Base-by-base conservation (phyloP, 2,113 vertebrate genomes). In the Lepus americanus region DNA sequence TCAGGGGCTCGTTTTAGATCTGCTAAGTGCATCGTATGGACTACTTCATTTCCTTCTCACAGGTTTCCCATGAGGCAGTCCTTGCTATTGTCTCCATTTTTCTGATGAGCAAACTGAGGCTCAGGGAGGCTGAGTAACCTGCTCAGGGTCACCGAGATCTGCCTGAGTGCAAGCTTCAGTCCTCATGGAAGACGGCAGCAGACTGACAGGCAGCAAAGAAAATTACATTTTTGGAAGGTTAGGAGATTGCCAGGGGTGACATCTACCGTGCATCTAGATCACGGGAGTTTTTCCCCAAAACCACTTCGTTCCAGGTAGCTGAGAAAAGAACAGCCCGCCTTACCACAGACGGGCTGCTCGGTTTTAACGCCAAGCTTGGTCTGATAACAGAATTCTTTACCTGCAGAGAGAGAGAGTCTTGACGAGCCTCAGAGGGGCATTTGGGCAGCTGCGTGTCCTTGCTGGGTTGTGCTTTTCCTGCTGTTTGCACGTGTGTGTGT, bases 21-120 rank as follows among this genome's bases (percentile, higher is more conserved):
- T 64, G 74, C 33, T 86, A 29, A 44, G 39, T 91, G 16, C 51
- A 79, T 81, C 55, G 3, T 29, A 9, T 33, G 25, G 27, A 67
- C 83, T 31, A 25, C 66, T 85, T 93, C 31, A 36, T 74, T 93
- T 72, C 31, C 90, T 95, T 92, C 69, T 83, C 14, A 29, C n/a
- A 69, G 31, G 79, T 84, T 3, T n/a, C 16, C 1, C 6, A 0
- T 4, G 31, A 90, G 39, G 51, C 64, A 76, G 80, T 6, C 17
- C 20, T 29, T 27, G 16, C 22, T 36, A 1, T 29, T 1, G 63
- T 44, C 19, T 36, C 49, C 6, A 17, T 20, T 85, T 82, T 84
- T 78, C 81, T 90, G 67, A 78, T 59, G 82, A 82, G 44, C 20
- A 29, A 74, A 90, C 51, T 1, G 59, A 82, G 78, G 63, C 12